Percentiles rank a stretch among this genome's conserved stretches.
These are phyloP conservation scores for Chromis chromis DNA, from an alignment of 2,797 vertebrate genomes.

Conservation along the genomic window DNA sequence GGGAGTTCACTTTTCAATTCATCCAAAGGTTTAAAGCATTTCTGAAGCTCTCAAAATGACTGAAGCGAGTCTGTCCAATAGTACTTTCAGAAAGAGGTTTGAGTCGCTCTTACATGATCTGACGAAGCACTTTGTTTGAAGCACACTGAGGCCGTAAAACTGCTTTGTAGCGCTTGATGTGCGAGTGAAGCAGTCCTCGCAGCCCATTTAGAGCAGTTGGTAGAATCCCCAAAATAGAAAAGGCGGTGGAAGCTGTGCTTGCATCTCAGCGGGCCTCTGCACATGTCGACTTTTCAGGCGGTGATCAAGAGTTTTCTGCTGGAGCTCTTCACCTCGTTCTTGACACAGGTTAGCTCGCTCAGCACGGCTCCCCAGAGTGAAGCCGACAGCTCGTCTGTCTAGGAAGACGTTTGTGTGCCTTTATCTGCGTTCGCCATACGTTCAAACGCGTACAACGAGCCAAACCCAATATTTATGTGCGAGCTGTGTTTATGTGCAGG, in stretches of 20 bases:
- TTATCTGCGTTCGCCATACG: not conserved
- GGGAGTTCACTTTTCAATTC: not conserved
- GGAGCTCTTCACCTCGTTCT: conserved; percentile 22
- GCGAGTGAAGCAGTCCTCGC: conserved; percentile 2
- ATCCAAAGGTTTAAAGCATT: not conserved
- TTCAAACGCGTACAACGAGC: conserved; percentile 3
- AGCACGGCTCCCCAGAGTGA: conserved; percentile 33
- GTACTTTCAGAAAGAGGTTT: not conserved
- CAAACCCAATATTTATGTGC: conserved; percentile 31
- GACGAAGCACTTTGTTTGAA: conserved; percentile 7
- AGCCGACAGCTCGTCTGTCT: conserved; percentile 15
- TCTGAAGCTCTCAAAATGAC: not conserved
- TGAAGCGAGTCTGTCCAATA: not conserved
- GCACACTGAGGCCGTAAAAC: conserved; percentile 9
- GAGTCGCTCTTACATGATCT: conserved; percentile 4
- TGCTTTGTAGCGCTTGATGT: conserved; percentile 7
- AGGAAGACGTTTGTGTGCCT: not conserved
- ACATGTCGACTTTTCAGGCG: conserved; percentile 11
- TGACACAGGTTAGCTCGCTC: conserved; percentile 26
- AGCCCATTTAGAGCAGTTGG: conserved; percentile 5
- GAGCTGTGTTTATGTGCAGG: too few species aligned
- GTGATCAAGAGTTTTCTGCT: conserved; percentile 17
- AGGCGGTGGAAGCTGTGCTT: conserved; percentile 4
- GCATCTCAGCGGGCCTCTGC: conserved; percentile 19
- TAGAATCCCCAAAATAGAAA: conserved; percentile 10